Evolutionary conservation across 2,888 invertebrate genomes (phyloP).

Genomic region (Lithophane socia): DNA sequence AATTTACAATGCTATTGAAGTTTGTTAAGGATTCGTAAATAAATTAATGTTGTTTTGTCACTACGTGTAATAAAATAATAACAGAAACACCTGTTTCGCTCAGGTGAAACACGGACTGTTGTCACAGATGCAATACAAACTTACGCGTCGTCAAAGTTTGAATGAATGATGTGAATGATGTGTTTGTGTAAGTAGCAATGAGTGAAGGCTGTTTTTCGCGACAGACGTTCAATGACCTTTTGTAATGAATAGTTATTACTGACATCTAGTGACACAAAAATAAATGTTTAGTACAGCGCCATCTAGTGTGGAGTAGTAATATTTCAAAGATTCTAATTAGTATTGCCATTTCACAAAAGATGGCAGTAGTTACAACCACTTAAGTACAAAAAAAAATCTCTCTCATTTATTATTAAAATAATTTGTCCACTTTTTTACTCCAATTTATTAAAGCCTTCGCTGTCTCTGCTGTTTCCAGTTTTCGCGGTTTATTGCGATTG

Average conservation of each 20-base stretch:
- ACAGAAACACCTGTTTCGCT: constrained; percentile 70
- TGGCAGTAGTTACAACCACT: constrained; percentile 54
- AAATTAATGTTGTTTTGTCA: constrained; percentile 20
- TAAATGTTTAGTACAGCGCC: constrained; percentile 21
- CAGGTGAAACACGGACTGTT: constrained; percentile 64
- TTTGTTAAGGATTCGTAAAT: not conserved
- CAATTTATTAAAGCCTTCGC: not conserved
- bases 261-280: constrained; percentile 69
- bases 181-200: constrained; percentile 42
- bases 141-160: constrained; percentile 51
- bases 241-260: constrained; percentile 11
- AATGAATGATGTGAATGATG: constrained; percentile 61
- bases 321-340: not conserved
- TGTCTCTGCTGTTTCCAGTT: not conserved
- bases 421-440: not conserved
- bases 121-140: constrained; percentile 58
- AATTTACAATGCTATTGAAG: not conserved
- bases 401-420: not conserved
- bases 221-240: constrained; percentile 53
- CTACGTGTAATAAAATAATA: constrained; percentile 56
- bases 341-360: constrained; percentile 68
- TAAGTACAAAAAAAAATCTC: not conserved
- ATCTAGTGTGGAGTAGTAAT: constrained; percentile 57
- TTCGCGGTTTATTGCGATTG: not conserved
- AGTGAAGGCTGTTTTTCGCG: constrained; percentile 36